Evolutionary conservation across 2,113 vertebrate species (phyloP).

Genomic region (Eudyptes chrysolophus): DNA sequence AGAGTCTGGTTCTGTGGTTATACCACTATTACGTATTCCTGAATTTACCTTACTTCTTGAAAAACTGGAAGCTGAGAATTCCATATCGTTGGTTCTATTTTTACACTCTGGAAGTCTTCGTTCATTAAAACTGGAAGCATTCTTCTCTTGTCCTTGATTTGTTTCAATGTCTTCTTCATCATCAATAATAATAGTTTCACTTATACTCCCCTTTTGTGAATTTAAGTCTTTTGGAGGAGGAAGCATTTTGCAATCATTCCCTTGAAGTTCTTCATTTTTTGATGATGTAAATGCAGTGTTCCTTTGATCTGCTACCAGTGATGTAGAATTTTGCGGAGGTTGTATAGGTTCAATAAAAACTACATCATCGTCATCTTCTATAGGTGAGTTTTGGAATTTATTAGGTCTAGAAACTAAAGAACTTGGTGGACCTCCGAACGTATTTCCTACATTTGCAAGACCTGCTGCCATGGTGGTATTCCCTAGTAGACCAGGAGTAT

Average conservation of each 20-base stretch:
- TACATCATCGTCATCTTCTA: slow-evolving; percentile 90
- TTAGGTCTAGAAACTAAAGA: slow-evolving; percentile 76
- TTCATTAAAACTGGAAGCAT: slow-evolving; percentile 76
- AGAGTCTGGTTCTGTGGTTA: slow-evolving; percentile 95
- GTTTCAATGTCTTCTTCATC: slow-evolving; percentile 91
- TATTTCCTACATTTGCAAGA: slow-evolving; percentile 82
- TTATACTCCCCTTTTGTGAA: slow-evolving; percentile 81
- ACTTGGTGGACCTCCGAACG: slow-evolving; percentile 76
- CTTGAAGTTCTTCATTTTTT: slow-evolving; percentile 77
- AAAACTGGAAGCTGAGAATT: slow-evolving; percentile 81
- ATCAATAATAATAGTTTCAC: slow-evolving; percentile 96
- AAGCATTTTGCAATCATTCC: slow-evolving; percentile 77
- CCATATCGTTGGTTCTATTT: slow-evolving; percentile 78
- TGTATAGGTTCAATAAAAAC: slow-evolving; percentile 88
- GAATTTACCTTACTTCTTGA: slow-evolving; percentile 84
- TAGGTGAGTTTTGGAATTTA: slow-evolving; percentile 75
- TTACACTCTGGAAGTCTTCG: slow-evolving; percentile 78
- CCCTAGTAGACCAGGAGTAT: slow-evolving; percentile 70
- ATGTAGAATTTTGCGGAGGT: slow-evolving; percentile 66
- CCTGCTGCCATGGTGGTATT: slow-evolving; percentile 85
- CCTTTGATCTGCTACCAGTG: slow-evolving; percentile 72
- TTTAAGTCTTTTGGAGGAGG: slow-evolving; percentile 75
- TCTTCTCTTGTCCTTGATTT: slow-evolving; percentile 82
- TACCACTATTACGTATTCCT: slow-evolving; percentile 81
- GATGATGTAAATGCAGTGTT: slow-evolving; percentile 67